Conservation (phyloP, 2,113 vertebrate genomes). For the Pachypanchax playfairii region DNA sequence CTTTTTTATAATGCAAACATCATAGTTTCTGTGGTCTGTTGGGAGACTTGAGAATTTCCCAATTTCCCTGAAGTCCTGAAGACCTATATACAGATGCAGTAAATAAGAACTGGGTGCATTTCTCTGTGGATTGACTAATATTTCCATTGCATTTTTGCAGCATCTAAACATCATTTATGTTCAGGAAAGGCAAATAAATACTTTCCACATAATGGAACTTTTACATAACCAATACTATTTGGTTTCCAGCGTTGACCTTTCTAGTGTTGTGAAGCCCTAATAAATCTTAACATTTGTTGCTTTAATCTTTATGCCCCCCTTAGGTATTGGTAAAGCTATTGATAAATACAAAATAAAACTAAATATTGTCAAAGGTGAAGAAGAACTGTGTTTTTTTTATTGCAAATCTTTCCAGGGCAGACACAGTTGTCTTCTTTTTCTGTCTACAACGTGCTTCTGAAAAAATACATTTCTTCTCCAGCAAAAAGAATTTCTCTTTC, state of each 20-base stretch:
- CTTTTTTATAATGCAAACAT: neutral
- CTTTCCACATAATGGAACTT: neutral
- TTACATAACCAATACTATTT: neutral
- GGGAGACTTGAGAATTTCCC: neutral
- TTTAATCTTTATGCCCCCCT: neutral
- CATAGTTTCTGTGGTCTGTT: neutral
- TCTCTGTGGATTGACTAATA: neutral
- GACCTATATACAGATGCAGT: neutral
- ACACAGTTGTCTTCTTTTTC: conserved; percentile 1
- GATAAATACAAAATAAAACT: neutral
- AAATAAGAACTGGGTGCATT: neutral
- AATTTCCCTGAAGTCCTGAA: neutral
- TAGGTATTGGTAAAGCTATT: conserved; percentile 1
- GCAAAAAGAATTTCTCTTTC: conserved; percentile 5
- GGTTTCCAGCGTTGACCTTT: neutral
- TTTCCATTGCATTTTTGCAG: neutral
- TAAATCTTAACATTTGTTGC: neutral
- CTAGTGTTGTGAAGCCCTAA: neutral
- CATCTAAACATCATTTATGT: neutral
- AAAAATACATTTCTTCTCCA: conserved; percentile 20
- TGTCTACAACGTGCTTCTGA: neutral
- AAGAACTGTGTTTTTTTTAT: neutral
- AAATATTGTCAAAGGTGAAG: neutral
- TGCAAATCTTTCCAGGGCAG: conserved; percentile 4
- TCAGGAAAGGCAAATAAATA: neutral